Conservation (phyloP, 2,888 invertebrate species). For the Caenorhabditis plicata region DNA sequence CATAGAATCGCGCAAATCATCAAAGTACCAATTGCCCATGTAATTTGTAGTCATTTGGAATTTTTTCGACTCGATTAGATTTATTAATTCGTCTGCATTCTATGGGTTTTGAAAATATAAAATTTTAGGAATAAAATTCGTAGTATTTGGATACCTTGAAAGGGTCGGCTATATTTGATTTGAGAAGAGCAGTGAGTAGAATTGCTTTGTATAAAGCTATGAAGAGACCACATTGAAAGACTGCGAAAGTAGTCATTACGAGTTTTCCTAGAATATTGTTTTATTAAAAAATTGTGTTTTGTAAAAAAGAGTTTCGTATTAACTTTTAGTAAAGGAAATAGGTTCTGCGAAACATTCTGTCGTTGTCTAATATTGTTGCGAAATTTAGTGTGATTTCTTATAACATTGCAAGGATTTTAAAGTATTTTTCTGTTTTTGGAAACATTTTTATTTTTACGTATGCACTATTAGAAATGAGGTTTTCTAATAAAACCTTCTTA, state of each 20-base stretch:
- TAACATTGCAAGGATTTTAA: too few species aligned
- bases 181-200: constrained; percentile 38
- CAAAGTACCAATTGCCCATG: constrained; percentile 48
- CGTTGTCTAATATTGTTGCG: too few species aligned
- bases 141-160: constrained; percentile 16
- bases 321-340: too few species aligned
- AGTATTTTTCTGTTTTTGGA: too few species aligned
- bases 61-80: constrained; percentile 34
- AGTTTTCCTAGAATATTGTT: too few species aligned
- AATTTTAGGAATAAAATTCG: neutral
- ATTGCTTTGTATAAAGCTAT: constrained; percentile 37
- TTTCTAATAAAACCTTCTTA: too few species aligned
- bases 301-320: too few species aligned
- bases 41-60: constrained; percentile 46
- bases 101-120: neutral
- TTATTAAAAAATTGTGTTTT: too few species aligned
- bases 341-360: too few species aligned
- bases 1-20: constrained; percentile 35
- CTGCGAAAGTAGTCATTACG: constrained; percentile 35
- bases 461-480: too few species aligned
- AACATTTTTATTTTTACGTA: too few species aligned
- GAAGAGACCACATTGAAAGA: constrained; percentile 41
- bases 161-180: constrained; percentile 33
- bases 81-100: constrained; percentile 38
- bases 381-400: too few species aligned